These are phyloP conservation scores for Lynx canadensis DNA, from an alignment of 2,113 vertebrate genomes.

Conservation along the genomic window DNA sequence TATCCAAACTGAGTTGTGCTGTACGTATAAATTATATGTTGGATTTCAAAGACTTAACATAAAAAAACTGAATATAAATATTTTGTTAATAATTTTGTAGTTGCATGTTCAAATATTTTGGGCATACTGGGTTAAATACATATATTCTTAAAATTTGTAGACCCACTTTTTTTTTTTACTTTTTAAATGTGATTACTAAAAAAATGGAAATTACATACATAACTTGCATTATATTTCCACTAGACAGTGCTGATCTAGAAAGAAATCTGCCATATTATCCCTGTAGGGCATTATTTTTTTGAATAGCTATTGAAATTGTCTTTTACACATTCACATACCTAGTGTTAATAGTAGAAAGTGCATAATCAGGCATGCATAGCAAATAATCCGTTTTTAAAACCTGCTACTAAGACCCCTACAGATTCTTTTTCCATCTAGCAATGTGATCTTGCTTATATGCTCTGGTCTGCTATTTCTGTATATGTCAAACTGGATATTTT, in stretches of 20 bases:
- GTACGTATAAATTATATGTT: neutral
- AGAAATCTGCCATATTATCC: neutral
- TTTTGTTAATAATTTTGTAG: slow-evolving; percentile 51
- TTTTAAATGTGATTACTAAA: neutral
- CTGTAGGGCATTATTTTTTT: neutral
- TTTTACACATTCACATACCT: neutral
- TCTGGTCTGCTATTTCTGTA: neutral
- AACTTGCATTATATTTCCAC: neutral
- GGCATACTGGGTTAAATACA: neutral
- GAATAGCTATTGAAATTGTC: neutral
- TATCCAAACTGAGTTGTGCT: neutral
- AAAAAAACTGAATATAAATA: slow-evolving; percentile 30
- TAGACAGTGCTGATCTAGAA: neutral
- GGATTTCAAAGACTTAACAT: slow-evolving; percentile 1
- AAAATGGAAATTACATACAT: neutral
- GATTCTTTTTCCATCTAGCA: neutral
- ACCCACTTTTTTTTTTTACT: neutral
- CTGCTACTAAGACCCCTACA: neutral
- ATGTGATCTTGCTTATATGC: neutral
- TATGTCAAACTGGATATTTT: neutral
- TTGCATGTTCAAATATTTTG: neutral
- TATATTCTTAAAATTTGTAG: neutral
- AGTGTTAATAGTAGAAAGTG: neutral
- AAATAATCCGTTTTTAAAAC: neutral
- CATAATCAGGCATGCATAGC: rapidly evolving